Evolutionary conservation across 2,888 invertebrate genomes (phyloP).

Genomic region (Aspidiotus destructor): DNA sequence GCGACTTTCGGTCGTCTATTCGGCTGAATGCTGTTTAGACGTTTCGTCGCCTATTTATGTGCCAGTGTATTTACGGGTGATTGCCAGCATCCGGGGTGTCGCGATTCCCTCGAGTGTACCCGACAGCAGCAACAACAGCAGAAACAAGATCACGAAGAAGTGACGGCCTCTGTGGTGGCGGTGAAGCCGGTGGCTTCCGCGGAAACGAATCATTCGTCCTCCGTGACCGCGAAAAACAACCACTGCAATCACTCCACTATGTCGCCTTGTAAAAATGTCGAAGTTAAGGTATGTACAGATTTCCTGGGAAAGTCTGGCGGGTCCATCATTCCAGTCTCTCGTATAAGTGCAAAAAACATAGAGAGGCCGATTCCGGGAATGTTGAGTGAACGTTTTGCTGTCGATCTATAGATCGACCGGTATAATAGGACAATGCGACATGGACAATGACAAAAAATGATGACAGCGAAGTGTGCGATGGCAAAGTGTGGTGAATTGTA

Average conservation of each 20-base stretch:
- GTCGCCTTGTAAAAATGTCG: constrained; percentile 24
- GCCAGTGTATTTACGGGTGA: constrained; percentile 29
- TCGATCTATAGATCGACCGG: too few relatives aligned
- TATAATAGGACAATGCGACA: too few relatives aligned
- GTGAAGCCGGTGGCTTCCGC: neutral
- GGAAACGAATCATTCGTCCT: neutral
- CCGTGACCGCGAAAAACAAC: neutral
- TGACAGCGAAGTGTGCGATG: too few relatives aligned
- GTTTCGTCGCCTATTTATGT: constrained; percentile 27
- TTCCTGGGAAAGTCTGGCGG: too few relatives aligned
- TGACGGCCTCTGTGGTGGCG: neutral
- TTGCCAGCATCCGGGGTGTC: constrained; percentile 28
- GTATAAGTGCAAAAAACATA: too few relatives aligned
- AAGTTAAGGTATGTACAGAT: constrained; percentile 18
- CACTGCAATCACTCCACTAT: neutral
- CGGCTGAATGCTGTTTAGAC: constrained; percentile 29
- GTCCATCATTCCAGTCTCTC: too few relatives aligned
- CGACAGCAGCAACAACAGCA: constrained; percentile 12
- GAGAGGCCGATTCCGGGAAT: too few relatives aligned
- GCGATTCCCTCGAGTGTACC: constrained; percentile 18
- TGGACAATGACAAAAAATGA: too few relatives aligned
- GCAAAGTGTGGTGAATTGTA: too few relatives aligned
- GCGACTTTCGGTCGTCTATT: constrained; percentile 8
- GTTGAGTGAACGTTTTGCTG: too few relatives aligned
- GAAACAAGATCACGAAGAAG: neutral